Percentiles rank a stretch among this genome's conserved stretches.
Conservation (phyloP, 2,113 vertebrate species). For the Entomyzon cyanotis region DNA sequence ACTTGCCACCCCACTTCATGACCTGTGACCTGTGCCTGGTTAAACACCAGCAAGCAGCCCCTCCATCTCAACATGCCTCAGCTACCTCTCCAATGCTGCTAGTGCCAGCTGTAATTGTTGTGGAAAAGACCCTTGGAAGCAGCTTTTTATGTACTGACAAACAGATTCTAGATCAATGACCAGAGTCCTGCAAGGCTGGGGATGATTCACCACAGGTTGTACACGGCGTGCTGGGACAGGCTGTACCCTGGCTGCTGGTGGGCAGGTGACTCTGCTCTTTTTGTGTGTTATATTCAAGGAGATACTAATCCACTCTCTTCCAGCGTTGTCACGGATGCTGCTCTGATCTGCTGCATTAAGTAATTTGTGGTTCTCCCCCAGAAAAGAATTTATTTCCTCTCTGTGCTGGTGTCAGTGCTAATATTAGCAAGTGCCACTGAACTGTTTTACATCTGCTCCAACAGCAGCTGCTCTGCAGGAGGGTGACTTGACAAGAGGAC, state of each 20-base stretch:
- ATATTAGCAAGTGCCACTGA: constrained; percentile 12
- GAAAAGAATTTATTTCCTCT: constrained; percentile 53
- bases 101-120: neutral
- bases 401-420: constrained; percentile 31
- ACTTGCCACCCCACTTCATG: neutral
- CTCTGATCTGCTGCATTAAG: constrained; percentile 39
- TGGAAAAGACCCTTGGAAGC: neutral
- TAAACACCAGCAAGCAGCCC: neutral
- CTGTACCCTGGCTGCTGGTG: neutral
- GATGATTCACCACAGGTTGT: neutral
- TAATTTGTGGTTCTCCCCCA: constrained; percentile 40
- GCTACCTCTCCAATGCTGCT: neutral
- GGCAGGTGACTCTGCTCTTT: neutral
- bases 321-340: neutral
- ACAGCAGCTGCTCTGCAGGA: constrained; percentile 24
- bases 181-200: neutral
- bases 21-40: neutral
- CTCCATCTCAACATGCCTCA: neutral
- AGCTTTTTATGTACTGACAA: neutral
- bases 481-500: constrained; percentile 23
- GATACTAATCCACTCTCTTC: neutral
- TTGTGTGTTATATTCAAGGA: neutral
- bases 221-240: neutral
- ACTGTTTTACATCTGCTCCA: constrained; percentile 44
- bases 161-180: neutral